Evolutionary conservation across 2,113 vertebrate species (phyloP).

Genomic region (Bujurquina vittata): DNA sequence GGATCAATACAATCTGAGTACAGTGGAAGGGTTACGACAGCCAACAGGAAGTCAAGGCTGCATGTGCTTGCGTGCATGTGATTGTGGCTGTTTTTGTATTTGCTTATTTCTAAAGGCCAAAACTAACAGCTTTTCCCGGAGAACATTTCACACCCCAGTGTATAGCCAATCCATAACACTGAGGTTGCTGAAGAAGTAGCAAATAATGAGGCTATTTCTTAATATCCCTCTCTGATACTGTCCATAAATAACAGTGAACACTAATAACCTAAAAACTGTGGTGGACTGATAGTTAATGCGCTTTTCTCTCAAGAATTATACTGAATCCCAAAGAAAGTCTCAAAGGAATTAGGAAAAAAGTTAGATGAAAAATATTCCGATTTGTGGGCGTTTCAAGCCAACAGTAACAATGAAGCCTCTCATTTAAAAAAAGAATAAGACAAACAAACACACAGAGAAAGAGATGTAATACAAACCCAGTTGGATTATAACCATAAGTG

Average conservation of each 20-base stretch:
- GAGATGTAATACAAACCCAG: slow-evolving; percentile 2
- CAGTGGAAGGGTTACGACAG: slow-evolving; percentile 56
- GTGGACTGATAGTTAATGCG: neutral
- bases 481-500: neutral
- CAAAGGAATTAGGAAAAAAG: neutral
- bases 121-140: neutral
- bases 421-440: neutral
- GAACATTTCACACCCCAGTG: slow-evolving; percentile 7
- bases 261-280: neutral
- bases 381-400: neutral
- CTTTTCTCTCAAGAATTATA: neutral
- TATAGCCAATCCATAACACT: slow-evolving; percentile 26
- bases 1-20: slow-evolving; percentile 73
- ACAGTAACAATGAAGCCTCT: neutral
- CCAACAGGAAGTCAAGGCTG: slow-evolving; percentile 19
- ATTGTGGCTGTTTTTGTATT: neutral
- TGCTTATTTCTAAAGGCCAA: neutral
- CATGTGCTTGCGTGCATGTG: slow-evolving; percentile 6
- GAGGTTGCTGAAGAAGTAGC: slow-evolving; percentile 8
- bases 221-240: neutral
- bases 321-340: slow-evolving; percentile 15
- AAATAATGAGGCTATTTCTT: slow-evolving; percentile 5
- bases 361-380: neutral
- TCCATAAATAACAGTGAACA: slow-evolving; percentile 4
- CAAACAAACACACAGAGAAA: neutral